Evolutionary conservation across 2,888 invertebrate genomes (phyloP).

Genomic region (Gastracanthus pulcherrimus): DNA sequence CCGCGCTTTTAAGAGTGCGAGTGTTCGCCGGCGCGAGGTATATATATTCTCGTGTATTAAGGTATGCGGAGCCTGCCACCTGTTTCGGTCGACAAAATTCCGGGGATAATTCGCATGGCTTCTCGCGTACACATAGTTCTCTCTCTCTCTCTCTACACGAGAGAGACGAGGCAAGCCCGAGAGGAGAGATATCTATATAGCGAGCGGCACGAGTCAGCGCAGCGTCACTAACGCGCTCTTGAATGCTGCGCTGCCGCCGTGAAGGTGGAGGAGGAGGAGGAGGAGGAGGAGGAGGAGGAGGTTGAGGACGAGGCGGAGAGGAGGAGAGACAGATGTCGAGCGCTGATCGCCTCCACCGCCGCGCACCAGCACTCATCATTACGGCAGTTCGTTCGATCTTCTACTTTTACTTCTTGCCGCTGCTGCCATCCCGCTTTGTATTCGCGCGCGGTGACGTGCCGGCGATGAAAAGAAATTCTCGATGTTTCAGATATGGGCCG

Average conservation of each 20-base stretch:
- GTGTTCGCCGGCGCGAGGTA: too few relatives aligned
- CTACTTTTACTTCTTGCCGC: not conserved
- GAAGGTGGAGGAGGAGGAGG: too few relatives aligned
- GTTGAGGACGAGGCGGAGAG: too few relatives aligned
- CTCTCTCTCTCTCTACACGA: not conserved
- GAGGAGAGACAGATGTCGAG: constrained; percentile 3
- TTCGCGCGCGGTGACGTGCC: too few relatives aligned
- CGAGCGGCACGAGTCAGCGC: not conserved
- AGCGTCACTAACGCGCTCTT: constrained; percentile 31
- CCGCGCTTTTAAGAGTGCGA: constrained; percentile 6
- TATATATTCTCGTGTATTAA: not conserved
- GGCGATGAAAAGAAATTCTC: not conserved
- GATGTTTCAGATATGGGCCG: too few relatives aligned
- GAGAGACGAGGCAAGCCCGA: not conserved
- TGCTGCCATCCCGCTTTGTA: too few relatives aligned
- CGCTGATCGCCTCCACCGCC: constrained; percentile 3
- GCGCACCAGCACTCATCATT: not conserved
- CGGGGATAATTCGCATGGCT: constrained; percentile 35
- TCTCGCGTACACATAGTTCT: not conserved
- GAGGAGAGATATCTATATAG: not conserved
- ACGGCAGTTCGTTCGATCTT: not conserved
- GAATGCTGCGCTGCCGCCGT: not conserved
- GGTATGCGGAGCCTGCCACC: constrained; percentile 31
- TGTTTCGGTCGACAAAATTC: constrained; percentile 43
- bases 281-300: too few relatives aligned